Evolutionary conservation across 2,113 vertebrate genomes (phyloP).

Genomic region (Melierax canorus): DNA sequence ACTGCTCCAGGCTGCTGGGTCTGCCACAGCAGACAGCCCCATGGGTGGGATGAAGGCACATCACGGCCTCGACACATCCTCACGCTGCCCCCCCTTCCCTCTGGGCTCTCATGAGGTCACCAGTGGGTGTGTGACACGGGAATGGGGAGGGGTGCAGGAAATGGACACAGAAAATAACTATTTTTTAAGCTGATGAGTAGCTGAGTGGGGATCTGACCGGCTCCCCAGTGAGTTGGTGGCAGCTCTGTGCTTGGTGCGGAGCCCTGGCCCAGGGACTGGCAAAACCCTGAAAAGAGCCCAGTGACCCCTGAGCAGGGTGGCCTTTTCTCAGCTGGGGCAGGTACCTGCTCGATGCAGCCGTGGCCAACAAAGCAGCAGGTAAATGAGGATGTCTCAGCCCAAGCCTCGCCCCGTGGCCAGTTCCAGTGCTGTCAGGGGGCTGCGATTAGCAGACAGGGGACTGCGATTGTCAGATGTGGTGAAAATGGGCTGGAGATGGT

Average conservation of each 20-base stretch:
- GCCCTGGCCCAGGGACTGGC: not conserved
- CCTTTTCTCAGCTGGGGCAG: not conserved
- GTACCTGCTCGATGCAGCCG: rapidly evolving
- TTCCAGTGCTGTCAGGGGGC: too few relatives aligned
- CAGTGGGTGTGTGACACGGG: rapidly evolving
- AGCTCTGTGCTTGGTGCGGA: not conserved
- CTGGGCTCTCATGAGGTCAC: not conserved
- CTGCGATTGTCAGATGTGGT: not conserved
- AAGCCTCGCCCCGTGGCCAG: rapidly evolving
- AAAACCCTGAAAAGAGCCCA: not conserved
- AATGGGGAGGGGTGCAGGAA: not conserved
- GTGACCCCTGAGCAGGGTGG: not conserved
- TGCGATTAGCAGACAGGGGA: not conserved
- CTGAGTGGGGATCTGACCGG: rapidly evolving
- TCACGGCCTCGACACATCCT: not conserved
- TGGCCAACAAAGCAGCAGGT: not conserved
- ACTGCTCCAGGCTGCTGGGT: not conserved
- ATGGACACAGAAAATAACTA: not conserved
- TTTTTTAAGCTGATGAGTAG: not conserved
- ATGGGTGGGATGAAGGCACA: not conserved
- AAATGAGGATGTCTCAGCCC: not conserved
- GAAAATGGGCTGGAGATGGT: not conserved
- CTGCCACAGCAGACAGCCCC: rapidly evolving
- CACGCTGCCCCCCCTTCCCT: not conserved
- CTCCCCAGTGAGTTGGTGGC: not conserved